Evolutionary conservation across 2,113 vertebrate species (phyloP).

Genomic region (Cyanistes caeruleus): DNA sequence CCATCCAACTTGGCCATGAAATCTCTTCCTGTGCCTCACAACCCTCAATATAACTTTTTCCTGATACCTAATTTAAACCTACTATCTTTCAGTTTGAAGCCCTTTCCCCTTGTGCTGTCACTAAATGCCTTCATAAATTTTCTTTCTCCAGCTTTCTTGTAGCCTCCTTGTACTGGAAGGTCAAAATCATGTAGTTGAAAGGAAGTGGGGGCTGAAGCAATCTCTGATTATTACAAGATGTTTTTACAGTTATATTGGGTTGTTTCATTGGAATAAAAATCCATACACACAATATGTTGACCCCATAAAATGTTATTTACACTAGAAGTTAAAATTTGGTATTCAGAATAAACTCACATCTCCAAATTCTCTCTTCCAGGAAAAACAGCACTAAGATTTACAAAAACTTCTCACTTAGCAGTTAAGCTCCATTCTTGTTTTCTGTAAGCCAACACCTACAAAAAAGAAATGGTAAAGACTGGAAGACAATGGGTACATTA

Average conservation of each 20-base stretch:
- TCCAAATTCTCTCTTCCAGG: background rate
- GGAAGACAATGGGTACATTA: background rate
- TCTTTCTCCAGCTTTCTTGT: background rate
- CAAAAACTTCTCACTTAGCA: background rate
- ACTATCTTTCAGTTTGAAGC: background rate
- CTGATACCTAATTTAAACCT: background rate
- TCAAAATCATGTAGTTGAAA: background rate
- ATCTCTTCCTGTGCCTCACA: rapidly evolving
- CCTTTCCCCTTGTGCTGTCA: background rate
- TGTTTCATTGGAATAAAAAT: background rate
- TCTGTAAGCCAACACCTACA: background rate
- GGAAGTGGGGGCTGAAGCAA: background rate
- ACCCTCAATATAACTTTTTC: background rate
- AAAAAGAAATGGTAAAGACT: background rate
- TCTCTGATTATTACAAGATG: background rate
- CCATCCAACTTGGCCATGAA: background rate
- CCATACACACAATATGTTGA: background rate
- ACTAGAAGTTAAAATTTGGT: background rate
- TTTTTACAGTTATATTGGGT: background rate
- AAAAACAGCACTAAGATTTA: background rate
- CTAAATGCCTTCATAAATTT: background rate
- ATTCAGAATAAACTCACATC: background rate
- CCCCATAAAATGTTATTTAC: background rate
- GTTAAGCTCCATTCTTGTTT: background rate
- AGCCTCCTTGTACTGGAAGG: background rate